Percentiles rank a stretch among this genome's conserved stretches.
phyloP scores from a whole-genome alignment of 2,113 vertebrate genomes.

The Varanus salvator region DNA sequence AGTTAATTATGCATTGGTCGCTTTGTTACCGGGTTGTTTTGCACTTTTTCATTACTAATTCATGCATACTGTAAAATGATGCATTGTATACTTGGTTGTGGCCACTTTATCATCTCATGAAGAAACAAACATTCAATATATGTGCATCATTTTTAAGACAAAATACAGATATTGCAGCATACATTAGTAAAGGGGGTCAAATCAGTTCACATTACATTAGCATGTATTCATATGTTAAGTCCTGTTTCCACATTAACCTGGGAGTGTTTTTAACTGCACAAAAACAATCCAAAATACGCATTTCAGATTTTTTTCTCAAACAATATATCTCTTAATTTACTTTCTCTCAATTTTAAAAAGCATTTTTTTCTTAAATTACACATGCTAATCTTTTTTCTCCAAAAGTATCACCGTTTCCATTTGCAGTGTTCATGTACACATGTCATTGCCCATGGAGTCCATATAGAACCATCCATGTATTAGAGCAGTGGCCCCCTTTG shows the following conservation, averaged over 20 bases:
- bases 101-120: background rate
- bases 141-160: background rate
- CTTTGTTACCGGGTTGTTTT: background rate
- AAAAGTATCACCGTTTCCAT: too few relatives aligned
- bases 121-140: background rate
- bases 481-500: too few relatives aligned
- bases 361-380: too few relatives aligned
- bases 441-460: too few relatives aligned
- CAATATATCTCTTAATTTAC: too few relatives aligned
- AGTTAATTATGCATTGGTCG: background rate
- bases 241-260: background rate
- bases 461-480: too few relatives aligned
- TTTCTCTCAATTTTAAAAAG: too few relatives aligned
- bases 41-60: background rate
- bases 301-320: background rate
- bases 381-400: too few relatives aligned
- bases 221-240: background rate
- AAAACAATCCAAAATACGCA: background rate
- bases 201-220: background rate
- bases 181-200: background rate
- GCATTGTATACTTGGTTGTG: background rate
- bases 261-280: background rate
- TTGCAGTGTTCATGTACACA: too few relatives aligned
- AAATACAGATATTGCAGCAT: background rate
- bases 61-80: background rate